phyloP scores from a whole-genome alignment of 2,113 vertebrate species.

The Columba livia region DNA sequence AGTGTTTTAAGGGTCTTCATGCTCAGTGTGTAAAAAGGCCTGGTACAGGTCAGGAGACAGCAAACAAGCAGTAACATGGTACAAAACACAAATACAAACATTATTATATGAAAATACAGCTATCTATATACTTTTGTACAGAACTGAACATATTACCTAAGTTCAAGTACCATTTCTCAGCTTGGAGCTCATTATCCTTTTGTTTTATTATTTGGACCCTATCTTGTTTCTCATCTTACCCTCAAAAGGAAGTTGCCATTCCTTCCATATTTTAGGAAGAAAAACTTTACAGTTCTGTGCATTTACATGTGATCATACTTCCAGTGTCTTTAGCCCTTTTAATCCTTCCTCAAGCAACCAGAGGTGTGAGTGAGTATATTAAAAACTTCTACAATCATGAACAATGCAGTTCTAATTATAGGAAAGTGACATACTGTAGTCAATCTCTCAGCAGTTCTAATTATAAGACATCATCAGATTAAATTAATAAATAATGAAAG shows the following conservation, averaged over 20 bases:
- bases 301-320: neutral
- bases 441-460: slow-evolving; percentile 56
- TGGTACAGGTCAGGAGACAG: neutral
- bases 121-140: neutral
- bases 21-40: neutral
- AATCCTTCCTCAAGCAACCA: neutral
- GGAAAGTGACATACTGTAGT: slow-evolving; percentile 1
- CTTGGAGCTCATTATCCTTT: neutral
- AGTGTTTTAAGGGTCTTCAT: neutral
- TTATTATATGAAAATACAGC: neutral
- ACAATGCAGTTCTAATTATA: slow-evolving; percentile 58
- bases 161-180: neutral
- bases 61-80: neutral
- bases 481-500: slow-evolving; percentile 69
- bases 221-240: neutral
- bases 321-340: neutral
- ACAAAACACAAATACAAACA: neutral
- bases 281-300: neutral
- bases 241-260: neutral
- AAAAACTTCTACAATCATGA: neutral
- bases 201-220: neutral
- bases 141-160: neutral
- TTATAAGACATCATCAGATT: slow-evolving; percentile 58
- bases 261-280: neutral
- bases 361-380: neutral